Percentiles rank a stretch among this genome's conserved stretches.
Conservation (phyloP, 2,797 vertebrate species). For the Kryptopterus vitreolus region DNA sequence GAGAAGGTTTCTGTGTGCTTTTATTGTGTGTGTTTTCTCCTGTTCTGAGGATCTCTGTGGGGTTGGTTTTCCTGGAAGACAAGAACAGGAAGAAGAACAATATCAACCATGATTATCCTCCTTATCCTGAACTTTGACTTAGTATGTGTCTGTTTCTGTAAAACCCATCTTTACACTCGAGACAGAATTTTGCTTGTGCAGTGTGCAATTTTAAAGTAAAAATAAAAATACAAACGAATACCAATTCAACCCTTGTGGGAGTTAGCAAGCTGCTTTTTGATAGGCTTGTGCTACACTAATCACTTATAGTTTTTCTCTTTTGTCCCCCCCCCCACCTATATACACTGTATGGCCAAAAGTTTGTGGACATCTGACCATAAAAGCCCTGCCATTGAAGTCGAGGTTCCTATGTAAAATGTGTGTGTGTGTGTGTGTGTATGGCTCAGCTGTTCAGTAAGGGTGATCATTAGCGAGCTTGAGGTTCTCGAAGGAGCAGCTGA, state of each 20-base stretch:
- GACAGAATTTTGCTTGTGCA: background rate
- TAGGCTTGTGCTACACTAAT: no score
- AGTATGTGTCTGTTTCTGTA: constrained; percentile 45
- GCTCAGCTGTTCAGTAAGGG: constrained; percentile 39
- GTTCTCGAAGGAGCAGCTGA: constrained; percentile 65
- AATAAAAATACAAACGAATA: no score
- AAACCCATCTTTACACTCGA: background rate
- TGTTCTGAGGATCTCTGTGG: background rate
- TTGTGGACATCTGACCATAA: no score
- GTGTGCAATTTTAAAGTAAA: no score
- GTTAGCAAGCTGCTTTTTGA: no score
- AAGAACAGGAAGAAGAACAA: constrained; percentile 47
- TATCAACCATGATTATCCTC: constrained; percentile 43
- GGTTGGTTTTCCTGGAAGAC: constrained; percentile 9
- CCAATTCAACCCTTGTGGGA: no score
- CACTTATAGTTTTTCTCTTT: no score
- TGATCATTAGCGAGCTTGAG: constrained; percentile 66
- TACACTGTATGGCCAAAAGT: no score
- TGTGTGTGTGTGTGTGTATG: background rate
- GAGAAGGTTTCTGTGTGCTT: constrained; percentile 41
- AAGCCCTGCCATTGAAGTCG: background rate
- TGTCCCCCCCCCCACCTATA: no score
- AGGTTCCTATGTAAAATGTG: background rate
- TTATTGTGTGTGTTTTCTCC: constrained; percentile 10
- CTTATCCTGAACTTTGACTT: constrained; percentile 45